phyloP scores from a whole-genome alignment of 2,113 vertebrate species.

The Hippocampus barbouri region DNA sequence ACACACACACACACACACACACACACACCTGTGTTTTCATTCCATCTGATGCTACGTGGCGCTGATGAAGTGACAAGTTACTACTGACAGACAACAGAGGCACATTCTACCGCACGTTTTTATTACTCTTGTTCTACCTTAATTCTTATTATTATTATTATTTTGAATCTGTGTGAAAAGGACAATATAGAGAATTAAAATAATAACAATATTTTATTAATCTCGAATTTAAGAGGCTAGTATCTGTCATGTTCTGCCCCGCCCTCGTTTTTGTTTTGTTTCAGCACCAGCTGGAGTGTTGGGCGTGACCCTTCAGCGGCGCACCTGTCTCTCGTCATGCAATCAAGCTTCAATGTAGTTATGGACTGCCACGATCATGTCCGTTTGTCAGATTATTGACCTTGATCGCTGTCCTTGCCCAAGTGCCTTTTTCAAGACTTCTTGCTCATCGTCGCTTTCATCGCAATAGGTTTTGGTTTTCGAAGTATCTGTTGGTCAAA shows the following conservation, averaged over 20 bases:
- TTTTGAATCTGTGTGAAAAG: background rate
- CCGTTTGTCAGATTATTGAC: too few relatives aligned
- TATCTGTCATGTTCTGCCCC: background rate
- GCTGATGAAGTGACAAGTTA: conserved; percentile 4
- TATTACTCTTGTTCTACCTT: background rate
- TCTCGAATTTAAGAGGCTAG: background rate
- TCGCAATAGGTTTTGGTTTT: too few relatives aligned
- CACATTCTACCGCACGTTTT: background rate
- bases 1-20: background rate
- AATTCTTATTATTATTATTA: background rate
- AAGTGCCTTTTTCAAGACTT: too few relatives aligned
- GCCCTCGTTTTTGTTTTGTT: too few relatives aligned
- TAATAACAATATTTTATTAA: background rate
- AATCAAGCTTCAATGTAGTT: too few relatives aligned
- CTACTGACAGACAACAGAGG: background rate
- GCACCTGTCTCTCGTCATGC: too few relatives aligned
- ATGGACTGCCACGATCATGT: too few relatives aligned
- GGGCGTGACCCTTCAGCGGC: too few relatives aligned
- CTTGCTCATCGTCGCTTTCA: too few relatives aligned
- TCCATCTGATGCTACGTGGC: background rate
- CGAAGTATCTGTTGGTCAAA: too few relatives aligned
- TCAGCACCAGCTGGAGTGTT: too few relatives aligned
- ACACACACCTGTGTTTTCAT: background rate
- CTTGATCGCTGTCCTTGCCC: too few relatives aligned
- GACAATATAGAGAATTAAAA: background rate